phyloP scores from a whole-genome alignment of 2,113 vertebrate genomes.

The Ailuropoda melanoleuca region DNA sequence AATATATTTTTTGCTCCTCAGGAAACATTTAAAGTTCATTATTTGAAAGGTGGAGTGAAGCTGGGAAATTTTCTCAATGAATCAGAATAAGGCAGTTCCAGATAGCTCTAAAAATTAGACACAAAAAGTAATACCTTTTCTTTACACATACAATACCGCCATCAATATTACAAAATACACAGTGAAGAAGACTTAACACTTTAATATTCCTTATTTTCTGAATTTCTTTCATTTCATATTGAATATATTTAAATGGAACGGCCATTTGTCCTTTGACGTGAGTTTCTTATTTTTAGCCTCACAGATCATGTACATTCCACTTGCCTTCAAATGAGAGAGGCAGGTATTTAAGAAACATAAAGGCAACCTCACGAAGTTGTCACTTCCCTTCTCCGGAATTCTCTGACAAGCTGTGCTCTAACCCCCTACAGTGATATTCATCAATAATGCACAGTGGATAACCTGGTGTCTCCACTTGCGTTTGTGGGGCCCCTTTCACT shows the following conservation, averaged over 20 bases:
- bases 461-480: not conserved
- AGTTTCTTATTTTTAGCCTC: conserved; percentile 27
- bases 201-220: not conserved
- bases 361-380: not conserved
- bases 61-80: not conserved
- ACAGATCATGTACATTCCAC: not conserved
- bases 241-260: not conserved
- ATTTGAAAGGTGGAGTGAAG: not conserved
- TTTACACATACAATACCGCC: not conserved
- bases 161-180: not conserved
- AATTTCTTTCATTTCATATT: not conserved
- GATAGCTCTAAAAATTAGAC: not conserved
- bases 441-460: not conserved
- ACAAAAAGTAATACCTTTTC: not conserved
- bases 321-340: conserved; percentile 12
- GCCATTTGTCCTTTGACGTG: not conserved
- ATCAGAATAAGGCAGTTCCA: not conserved
- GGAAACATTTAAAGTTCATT: not conserved
- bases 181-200: not conserved
- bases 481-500: not conserved
- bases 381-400: not conserved
- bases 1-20: not conserved
- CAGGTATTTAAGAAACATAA: conserved; percentile 35
- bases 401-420: not conserved
- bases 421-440: not conserved